A percentile compares a stretch with the other conserved stretches of the same genome.
Conservation (phyloP, 53 echinoderm and acorn worm genomes). For the Paracentrotus lividus region DNA sequence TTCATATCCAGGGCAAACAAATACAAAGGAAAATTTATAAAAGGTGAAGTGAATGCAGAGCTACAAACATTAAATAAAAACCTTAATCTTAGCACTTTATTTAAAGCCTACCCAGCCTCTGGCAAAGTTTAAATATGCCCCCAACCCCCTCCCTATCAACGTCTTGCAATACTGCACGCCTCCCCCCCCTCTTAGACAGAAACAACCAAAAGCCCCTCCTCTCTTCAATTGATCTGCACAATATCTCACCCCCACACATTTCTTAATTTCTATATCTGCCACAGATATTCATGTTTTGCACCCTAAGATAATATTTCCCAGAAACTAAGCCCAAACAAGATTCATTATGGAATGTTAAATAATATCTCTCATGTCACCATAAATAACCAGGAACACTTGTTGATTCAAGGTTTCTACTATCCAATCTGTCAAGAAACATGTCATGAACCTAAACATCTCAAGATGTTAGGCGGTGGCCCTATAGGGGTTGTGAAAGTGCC, state of each 20-base stretch:
- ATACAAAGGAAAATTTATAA: background rate
- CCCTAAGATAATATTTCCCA: background rate
- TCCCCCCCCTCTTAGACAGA: no score
- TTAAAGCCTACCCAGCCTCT: no score
- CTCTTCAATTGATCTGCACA: no score
- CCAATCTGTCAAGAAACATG: background rate
- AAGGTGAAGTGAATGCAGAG: background rate
- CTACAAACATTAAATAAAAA: no score
- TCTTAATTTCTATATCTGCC: background rate
- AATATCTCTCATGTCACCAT: conserved; percentile 20
- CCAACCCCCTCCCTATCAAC: background rate
- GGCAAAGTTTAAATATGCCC: no score
- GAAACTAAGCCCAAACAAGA: conserved; percentile 4
- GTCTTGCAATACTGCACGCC: no score
- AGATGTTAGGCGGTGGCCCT: background rate
- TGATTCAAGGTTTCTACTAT: conserved; percentile 25
- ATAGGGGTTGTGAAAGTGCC: no score
- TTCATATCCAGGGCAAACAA: background rate
- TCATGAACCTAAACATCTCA: background rate
- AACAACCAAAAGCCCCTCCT: no score
- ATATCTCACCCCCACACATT: background rate
- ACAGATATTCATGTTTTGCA: background rate
- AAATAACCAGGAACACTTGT: conserved; percentile 27
- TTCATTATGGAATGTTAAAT: background rate
- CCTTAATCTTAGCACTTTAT: no score